phyloP scores from a whole-genome alignment of 2,888 invertebrate species.

The Heliconius sara region DNA sequence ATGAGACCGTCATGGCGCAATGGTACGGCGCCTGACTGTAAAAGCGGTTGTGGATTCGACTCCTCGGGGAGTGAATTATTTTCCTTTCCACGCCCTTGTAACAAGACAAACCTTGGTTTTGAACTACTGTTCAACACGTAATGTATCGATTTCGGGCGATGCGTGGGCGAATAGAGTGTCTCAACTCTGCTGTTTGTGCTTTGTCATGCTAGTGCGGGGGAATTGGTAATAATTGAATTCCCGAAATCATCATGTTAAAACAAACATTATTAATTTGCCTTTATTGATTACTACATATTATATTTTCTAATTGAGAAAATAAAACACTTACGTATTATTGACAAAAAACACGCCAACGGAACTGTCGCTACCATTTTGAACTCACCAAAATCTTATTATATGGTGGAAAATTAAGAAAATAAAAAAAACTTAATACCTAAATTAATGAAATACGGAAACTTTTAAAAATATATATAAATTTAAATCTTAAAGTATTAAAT shows the following conservation, averaged over 20 bases:
- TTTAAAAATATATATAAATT: conserved; percentile 33
- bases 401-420: neutral
- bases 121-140: neutral
- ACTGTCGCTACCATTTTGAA: conserved; percentile 59
- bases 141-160: neutral
- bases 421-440: neutral
- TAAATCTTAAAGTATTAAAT: conserved; percentile 10
- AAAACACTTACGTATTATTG: conserved; percentile 71
- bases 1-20: neutral
- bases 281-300: too few species aligned
- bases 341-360: conserved; percentile 74
- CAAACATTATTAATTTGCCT: too few species aligned
- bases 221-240: too few species aligned
- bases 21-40: neutral
- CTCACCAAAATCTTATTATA: conserved; percentile 20
- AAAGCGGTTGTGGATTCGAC: neutral
- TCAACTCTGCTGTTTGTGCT: neutral
- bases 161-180: neutral
- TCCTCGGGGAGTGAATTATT: neutral
- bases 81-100: neutral
- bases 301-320: neutral
- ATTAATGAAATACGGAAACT: conserved; percentile 29
- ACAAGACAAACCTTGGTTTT: neutral
- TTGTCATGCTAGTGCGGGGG: too few species aligned
- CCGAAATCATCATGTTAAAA: too few species aligned